phyloP scores from a whole-genome alignment of 2,797 vertebrate genomes.

The Eremophila alpestris region DNA sequence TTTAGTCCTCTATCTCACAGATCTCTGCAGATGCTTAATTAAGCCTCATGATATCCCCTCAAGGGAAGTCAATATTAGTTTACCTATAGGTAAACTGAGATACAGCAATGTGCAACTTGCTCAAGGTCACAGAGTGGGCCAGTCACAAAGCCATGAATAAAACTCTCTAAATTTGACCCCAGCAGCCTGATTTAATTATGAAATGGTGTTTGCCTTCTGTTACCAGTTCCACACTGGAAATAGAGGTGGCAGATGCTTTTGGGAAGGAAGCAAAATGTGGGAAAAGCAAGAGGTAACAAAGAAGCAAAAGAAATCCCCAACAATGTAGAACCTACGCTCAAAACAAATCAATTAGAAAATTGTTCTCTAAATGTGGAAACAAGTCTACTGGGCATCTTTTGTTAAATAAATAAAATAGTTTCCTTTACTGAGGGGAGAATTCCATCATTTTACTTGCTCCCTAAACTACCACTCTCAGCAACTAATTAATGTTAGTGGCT shows the following conservation, averaged over 20 bases:
- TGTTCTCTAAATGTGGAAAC: neutral
- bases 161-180: constrained; percentile 43
- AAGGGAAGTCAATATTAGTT: constrained; percentile 69
- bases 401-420: neutral
- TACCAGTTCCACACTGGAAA: constrained; percentile 40
- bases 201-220: constrained; percentile 14
- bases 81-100: constrained; percentile 63
- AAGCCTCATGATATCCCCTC: constrained; percentile 39
- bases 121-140: constrained; percentile 60
- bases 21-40: constrained; percentile 51
- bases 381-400: neutral
- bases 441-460: constrained; percentile 34
- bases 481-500: constrained; percentile 47
- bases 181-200: constrained; percentile 15
- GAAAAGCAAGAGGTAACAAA: neutral
- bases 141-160: constrained; percentile 39
- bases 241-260: constrained; percentile 21
- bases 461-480: constrained; percentile 34
- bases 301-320: neutral
- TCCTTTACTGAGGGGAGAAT: neutral
- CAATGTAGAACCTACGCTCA: neutral
- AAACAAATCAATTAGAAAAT: neutral
- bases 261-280: neutral
- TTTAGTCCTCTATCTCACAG: neutral
- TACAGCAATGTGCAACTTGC: constrained; percentile 32